Evolutionary conservation across 1,140 invertebrate genomes (phyloP), one percentile per base, ranked within the genome.

Genomic region (Drosophila varians): DNA sequence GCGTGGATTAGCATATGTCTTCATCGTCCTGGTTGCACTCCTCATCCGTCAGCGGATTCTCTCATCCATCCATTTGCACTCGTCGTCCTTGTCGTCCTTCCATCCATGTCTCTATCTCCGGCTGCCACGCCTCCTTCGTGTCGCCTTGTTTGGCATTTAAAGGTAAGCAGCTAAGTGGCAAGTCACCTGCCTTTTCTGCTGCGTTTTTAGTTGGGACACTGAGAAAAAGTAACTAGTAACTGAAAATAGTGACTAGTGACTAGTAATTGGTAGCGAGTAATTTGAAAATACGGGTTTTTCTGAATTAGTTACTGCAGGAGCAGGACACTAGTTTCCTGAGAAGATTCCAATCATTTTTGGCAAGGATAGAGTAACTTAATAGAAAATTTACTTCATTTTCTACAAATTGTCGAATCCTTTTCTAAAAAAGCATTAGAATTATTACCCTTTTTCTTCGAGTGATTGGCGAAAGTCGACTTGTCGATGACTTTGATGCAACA

Each of bases 151-250:
- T 73, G 69, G 47, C 56, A 47, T 47, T 62, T 53, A 73, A 73
- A 73, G 69, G 69, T 72, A 72, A 72, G 69, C 68, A 72, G 43
- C 56, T 72, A 72, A 72, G 69, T 72, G 69, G 68, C 68, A 71
- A 71, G 65, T 58, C 62, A 60, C 36, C 54, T 18, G 31, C 23
- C 46, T 47, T 36, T 26, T 46, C 60, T 36, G 14, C 21, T 14
- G 9, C 26, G n/a, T 14, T n/a, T 21, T 60, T 25, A 14, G 6
- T 19, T 60, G 46, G 4, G 19, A 58, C 60, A 61, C 60, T 36
- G 12, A 9, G 8, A 34, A 58, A 45, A 42, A 31, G 25, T 19
- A 38, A 36, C 8, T 16, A 12, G 11, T n/a, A 21, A 9, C 23
- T 25, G 26, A 1, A 28, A 28, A 1, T 11, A 28, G 26, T 28